Conservation (phyloP, 2,113 vertebrate genomes). For the Elephas maximus region DNA sequence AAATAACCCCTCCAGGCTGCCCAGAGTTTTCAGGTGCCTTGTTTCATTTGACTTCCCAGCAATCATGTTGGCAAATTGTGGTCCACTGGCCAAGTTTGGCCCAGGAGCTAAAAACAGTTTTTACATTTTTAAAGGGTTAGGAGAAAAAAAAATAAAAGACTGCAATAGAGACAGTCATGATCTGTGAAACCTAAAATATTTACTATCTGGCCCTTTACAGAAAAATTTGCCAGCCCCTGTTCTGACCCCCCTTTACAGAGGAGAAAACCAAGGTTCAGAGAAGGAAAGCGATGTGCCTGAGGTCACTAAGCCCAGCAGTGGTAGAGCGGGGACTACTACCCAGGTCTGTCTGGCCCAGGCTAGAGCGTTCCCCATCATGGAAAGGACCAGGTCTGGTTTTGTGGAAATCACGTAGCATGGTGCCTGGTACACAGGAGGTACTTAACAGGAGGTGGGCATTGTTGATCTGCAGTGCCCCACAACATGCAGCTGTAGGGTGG, state of each 20-base stretch:
- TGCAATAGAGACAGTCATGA: not conserved
- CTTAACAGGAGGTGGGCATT: fast-evolving
- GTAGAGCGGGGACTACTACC: not conserved
- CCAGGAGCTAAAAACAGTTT: not conserved
- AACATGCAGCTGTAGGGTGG: not conserved
- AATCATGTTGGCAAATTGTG: not conserved
- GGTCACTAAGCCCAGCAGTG: not conserved
- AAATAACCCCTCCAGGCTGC: not conserved
- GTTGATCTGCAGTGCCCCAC: not conserved
- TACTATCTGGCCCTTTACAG: not conserved
- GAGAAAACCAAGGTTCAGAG: constrained; percentile 45
- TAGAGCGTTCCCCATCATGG: not conserved
- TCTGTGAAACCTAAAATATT: not conserved
- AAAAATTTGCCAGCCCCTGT: not conserved
- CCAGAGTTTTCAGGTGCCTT: not conserved
- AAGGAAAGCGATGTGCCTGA: not conserved
- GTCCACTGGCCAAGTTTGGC: not conserved
- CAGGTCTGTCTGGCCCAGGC: not conserved
- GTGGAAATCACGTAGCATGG: not conserved
- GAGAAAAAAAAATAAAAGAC: not conserved
- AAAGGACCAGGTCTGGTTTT: not conserved
- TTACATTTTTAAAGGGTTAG: not conserved
- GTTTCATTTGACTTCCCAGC: not conserved
- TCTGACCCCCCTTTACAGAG: constrained; percentile 16
- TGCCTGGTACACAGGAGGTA: not conserved